A percentile compares a stretch with the other conserved stretches of the same genome.
phyloP scores from a whole-genome alignment of 2,888 invertebrate species.

The Lasioglossum vierecki region DNA sequence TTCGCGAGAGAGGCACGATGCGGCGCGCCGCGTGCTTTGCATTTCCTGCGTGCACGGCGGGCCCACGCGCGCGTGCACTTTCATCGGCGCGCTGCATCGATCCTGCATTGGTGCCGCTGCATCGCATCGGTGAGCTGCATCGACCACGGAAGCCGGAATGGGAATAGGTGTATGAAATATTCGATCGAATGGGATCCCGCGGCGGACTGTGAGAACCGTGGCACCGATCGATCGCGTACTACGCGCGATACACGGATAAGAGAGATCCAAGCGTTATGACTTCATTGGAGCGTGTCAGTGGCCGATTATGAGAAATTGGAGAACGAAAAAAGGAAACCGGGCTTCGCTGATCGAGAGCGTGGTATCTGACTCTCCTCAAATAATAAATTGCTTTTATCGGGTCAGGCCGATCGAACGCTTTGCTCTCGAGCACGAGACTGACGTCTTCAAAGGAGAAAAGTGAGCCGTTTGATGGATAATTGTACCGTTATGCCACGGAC shows the following conservation, averaged over 20 bases:
- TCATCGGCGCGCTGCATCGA: slow-evolving; percentile 9
- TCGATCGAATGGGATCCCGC: slow-evolving; percentile 60
- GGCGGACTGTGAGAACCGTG: slow-evolving; percentile 65
- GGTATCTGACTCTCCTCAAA: slow-evolving; percentile 17
- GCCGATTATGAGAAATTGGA: slow-evolving; percentile 63
- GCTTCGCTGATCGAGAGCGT: slow-evolving; percentile 39
- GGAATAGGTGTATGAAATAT: slow-evolving; percentile 53
- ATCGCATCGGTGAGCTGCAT: background rate
- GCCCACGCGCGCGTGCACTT: slow-evolving; percentile 39
- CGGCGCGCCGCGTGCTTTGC: slow-evolving; percentile 52
- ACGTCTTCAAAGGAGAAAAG: slow-evolving; percentile 20
- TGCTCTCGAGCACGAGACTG: slow-evolving; percentile 10
- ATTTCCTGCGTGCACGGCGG: slow-evolving; percentile 43
- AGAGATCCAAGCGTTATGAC: slow-evolving; percentile 56
- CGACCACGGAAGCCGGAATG: slow-evolving; percentile 53
- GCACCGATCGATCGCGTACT: slow-evolving; percentile 45
- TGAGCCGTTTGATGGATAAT: slow-evolving; percentile 11
- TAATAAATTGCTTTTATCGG: slow-evolving; percentile 55
- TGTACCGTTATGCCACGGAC: background rate
- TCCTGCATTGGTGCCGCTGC: background rate
- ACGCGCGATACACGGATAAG: slow-evolving; percentile 62
- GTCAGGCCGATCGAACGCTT: slow-evolving; percentile 29
- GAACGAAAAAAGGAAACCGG: slow-evolving; percentile 61
- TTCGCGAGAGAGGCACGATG: slow-evolving; percentile 64
- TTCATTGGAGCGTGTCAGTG: slow-evolving; percentile 71